phyloP scores from a whole-genome alignment of 2,888 invertebrate genomes.

The Papilio protenor region DNA sequence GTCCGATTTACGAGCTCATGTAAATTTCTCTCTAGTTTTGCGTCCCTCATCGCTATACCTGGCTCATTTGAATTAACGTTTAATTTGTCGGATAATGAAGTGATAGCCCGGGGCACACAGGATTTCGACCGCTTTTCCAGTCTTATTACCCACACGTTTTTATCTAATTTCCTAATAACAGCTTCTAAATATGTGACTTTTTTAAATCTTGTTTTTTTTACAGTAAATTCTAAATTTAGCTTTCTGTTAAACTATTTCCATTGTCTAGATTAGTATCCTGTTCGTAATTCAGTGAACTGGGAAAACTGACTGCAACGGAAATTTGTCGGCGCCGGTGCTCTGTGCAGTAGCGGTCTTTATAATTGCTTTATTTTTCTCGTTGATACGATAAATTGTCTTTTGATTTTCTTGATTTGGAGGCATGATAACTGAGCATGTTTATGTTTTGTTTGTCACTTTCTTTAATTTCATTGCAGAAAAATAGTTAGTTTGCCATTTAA shows the following conservation, averaged over 20 bases:
- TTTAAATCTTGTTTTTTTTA: not conserved
- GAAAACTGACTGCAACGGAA: constrained; percentile 60
- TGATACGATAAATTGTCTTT: constrained; percentile 13
- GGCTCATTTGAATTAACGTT: constrained; percentile 26
- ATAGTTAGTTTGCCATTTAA: not conserved
- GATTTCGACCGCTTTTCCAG: constrained; percentile 26
- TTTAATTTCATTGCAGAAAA: not conserved
- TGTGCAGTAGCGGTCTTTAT: constrained; percentile 35
- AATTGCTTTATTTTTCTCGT: constrained; percentile 23
- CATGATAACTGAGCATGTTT: not conserved
- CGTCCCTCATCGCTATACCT: constrained; percentile 30
- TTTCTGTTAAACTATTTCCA: constrained; percentile 61
- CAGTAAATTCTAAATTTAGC: not conserved
- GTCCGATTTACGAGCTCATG: constrained; percentile 13
- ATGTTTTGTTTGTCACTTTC: not conserved
- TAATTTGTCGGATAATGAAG: constrained; percentile 33
- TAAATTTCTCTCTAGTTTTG: constrained; percentile 24
- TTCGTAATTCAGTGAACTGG: constrained; percentile 56
- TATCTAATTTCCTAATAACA: constrained; percentile 13
- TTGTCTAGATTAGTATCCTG: constrained; percentile 71
- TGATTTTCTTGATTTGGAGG: constrained; percentile 14
- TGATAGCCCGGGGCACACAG: not conserved
- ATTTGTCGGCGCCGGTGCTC: constrained; percentile 61
- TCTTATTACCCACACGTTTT: constrained; percentile 15
- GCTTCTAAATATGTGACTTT: constrained; percentile 10